Conservation (phyloP, 2,113 vertebrate species). For the Tetrao urogallus region DNA sequence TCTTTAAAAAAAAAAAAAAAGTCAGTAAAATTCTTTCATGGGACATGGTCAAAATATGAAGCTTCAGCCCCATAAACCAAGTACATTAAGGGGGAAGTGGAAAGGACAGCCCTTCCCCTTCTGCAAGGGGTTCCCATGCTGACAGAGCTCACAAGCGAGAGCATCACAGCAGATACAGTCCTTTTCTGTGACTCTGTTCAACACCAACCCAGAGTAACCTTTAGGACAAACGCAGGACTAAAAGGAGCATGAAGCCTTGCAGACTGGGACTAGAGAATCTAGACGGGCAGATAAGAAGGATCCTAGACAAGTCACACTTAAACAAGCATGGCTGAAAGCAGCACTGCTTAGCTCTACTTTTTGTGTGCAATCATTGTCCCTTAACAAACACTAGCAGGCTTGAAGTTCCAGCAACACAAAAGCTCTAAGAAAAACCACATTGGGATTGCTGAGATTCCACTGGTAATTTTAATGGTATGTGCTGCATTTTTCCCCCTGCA, state of each 20-base stretch:
- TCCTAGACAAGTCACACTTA: not conserved
- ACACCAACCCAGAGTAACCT: not conserved
- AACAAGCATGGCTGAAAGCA: not conserved
- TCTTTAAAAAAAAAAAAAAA: not conserved
- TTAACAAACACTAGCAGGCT: not conserved
- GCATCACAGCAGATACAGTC: not conserved
- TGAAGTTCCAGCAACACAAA: not conserved
- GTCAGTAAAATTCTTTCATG: not conserved
- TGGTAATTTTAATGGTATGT: constrained; percentile 3
- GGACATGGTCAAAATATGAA: not conserved
- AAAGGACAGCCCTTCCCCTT: not conserved
- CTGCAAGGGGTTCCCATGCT: not conserved
- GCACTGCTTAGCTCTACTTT: not conserved
- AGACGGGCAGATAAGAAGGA: not conserved
- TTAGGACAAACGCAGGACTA: not conserved
- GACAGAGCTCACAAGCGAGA: not conserved
- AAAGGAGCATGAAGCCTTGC: not conserved
- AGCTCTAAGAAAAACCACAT: constrained; percentile 10
- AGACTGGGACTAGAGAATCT: not conserved
- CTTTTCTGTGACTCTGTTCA: not conserved
- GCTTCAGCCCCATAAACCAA: not conserved
- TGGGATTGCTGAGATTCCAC: constrained; percentile 39
- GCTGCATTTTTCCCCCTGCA: not conserved
- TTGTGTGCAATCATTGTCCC: not conserved
- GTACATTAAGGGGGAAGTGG: not conserved